Conservation (phyloP, 2,113 vertebrate genomes). For the Sterrhoptilus dennistouni region DNA sequence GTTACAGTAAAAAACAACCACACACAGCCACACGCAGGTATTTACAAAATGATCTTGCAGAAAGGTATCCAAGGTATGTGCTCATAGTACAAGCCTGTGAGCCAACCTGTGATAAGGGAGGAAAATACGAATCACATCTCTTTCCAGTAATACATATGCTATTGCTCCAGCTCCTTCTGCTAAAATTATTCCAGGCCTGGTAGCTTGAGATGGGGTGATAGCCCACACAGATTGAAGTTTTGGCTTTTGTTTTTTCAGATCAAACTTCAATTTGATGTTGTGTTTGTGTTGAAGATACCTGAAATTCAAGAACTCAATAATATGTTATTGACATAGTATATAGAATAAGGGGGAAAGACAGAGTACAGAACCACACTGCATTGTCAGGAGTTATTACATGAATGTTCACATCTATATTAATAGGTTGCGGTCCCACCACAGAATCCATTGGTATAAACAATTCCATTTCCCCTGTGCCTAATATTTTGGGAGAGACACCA, state of each 20-base stretch:
- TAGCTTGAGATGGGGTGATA: neutral
- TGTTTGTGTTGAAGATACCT: neutral
- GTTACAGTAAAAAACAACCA: neutral
- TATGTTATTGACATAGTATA: neutral
- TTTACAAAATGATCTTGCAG: neutral
- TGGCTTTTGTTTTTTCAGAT: neutral
- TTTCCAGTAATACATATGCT: neutral
- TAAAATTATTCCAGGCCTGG: neutral
- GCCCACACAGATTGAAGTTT: neutral
- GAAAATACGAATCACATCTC: neutral
- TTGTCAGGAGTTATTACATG: neutral
- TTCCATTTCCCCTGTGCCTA: neutral
- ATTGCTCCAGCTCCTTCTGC: neutral
- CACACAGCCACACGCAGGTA: neutral
- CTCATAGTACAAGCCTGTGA: neutral
- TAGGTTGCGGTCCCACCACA: neutral
- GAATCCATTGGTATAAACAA: neutral
- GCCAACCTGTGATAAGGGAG: neutral
- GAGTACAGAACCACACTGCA: neutral
- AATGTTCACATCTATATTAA: neutral
- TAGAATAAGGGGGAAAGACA: neutral
- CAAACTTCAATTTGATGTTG: neutral
- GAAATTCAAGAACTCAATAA: neutral
- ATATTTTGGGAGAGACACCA: neutral
- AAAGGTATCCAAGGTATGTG: neutral